Base-by-base conservation (phyloP, 2,888 invertebrate genomes). In the Cantharis rustica region DNA sequence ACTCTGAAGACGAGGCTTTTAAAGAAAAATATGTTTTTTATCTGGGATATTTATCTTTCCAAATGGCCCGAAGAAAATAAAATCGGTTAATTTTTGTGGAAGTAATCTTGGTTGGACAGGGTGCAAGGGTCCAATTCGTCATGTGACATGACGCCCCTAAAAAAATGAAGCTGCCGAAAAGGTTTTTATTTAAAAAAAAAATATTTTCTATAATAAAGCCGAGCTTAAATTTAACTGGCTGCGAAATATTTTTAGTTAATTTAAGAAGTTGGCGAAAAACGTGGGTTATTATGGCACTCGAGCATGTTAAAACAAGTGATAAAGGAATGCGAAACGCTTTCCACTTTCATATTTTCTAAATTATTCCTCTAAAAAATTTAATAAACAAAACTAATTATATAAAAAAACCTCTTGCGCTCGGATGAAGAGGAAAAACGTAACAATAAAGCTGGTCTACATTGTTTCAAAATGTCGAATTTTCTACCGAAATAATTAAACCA, bases 211-310 rank as follows among this genome's bases (percentile, higher is more conserved):
- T n/a, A n/a, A 47, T 47, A n/a, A 47, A 47, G 47, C 47, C 5
- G n/a, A n/a, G 47, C 47, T 47, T 47, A 47, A 47, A 47, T 47
- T 47, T 47, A 47, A 47, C 47, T 47, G 47, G n/a, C 47, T 47
- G 47, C n/a, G 47, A 47, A 47, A 47, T 47, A 47, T 47, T 47
- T 47, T 47, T 47, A 47, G 47, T 47, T 47, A 47, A 47, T 47
- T 47, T 47, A 47, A 47, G 47, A 47, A 47, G 47, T 47, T 47
- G 47, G 47, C 47, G 47, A 47, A 47, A 47, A 11, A 66, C 72
- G 11, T 47, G 47, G 66, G 27, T 61, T 63, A 71, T 71, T 63
- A 70, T 70, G 70, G 26, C 70, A 70, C n/a, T 61, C 23, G 71
- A 16, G 17, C 17, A 63, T 70, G 61, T 70, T 70, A 47, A 47